Conservation (phyloP, 2,113 vertebrate species). For the Tricholaema leucomelas region DNA sequence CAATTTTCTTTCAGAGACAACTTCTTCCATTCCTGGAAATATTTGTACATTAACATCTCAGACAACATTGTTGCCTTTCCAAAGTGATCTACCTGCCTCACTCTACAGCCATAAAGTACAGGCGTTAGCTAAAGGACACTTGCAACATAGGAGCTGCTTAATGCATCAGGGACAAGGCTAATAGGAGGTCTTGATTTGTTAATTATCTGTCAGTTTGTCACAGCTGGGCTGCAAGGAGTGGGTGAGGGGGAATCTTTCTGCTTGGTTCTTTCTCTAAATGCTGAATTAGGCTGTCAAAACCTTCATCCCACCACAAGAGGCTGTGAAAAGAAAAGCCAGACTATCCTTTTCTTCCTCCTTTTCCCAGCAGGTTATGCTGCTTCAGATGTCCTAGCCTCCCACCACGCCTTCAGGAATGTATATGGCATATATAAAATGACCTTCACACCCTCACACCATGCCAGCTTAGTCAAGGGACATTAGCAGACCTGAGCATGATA, state of each 20-base stretch:
- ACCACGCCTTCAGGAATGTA: constrained; percentile 31
- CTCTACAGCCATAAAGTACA: constrained; percentile 20
- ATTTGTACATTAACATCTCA: not conserved
- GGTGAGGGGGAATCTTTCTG: constrained; percentile 32
- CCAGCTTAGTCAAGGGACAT: constrained; percentile 20
- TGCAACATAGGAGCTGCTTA: constrained; percentile 56
- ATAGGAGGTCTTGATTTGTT: constrained; percentile 71
- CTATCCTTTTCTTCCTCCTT: constrained; percentile 21
- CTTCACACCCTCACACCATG: constrained; percentile 62
- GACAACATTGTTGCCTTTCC: not conserved
- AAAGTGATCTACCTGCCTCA: not conserved
- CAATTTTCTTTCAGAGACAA: not conserved
- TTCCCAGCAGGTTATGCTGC: constrained; percentile 21
- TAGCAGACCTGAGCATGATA: constrained; percentile 67
- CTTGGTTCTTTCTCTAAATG: constrained; percentile 60
- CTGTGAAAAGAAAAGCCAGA: constrained; percentile 22
- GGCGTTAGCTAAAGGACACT: constrained; percentile 59
- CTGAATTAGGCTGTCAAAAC: constrained; percentile 61
- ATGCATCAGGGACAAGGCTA: constrained; percentile 53
- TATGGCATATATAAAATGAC: constrained; percentile 37
- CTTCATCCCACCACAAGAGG: constrained; percentile 45
- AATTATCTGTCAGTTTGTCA: constrained; percentile 75
- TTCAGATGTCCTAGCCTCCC: constrained; percentile 34
- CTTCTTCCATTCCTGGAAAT: not conserved
- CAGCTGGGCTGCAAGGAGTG: constrained; percentile 64